These are phyloP conservation scores for Tragopan temminckii DNA, from an alignment of 2,797 vertebrate species.

Conservation along the genomic window DNA sequence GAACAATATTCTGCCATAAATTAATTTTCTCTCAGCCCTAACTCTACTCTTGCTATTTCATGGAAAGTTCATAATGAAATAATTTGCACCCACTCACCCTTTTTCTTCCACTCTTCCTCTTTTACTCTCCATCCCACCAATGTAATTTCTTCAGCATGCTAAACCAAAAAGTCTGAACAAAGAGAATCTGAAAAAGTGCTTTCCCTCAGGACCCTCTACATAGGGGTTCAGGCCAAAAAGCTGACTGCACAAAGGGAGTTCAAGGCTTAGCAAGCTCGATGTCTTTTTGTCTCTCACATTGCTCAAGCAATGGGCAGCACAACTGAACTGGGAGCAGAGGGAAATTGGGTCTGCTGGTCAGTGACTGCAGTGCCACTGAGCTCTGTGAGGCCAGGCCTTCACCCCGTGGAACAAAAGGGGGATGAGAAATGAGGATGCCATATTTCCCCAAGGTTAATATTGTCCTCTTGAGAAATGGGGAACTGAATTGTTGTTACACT, in stretches of 20 bases:
- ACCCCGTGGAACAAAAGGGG: neutral
- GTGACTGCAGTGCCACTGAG: neutral
- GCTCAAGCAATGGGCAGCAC: neutral
- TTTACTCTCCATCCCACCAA: neutral
- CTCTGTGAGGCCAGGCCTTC: neutral
- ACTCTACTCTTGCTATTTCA: neutral
- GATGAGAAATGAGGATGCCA: neutral
- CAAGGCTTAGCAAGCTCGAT: neutral
- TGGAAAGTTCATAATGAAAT: conserved; percentile 29
- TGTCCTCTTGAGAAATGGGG: neutral
- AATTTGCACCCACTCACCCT: neutral
- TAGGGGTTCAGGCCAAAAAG: neutral
- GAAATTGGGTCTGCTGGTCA: neutral
- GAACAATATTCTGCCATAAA: conserved; percentile 50
- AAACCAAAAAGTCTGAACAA: neutral
- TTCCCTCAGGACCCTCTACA: neutral
- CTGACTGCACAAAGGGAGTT: neutral
- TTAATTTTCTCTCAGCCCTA: neutral
- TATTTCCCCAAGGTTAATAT: neutral
- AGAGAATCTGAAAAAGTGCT: neutral
- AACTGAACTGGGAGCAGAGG: neutral
- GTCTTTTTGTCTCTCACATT: neutral
- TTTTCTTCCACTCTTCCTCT: neutral
- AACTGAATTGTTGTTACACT: neutral
- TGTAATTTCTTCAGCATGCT: neutral